Evolutionary conservation across 2,113 vertebrate genomes (phyloP), one percentile per base, ranked within the genome.

Genomic region (Rhinopithecus roxellana): DNA sequence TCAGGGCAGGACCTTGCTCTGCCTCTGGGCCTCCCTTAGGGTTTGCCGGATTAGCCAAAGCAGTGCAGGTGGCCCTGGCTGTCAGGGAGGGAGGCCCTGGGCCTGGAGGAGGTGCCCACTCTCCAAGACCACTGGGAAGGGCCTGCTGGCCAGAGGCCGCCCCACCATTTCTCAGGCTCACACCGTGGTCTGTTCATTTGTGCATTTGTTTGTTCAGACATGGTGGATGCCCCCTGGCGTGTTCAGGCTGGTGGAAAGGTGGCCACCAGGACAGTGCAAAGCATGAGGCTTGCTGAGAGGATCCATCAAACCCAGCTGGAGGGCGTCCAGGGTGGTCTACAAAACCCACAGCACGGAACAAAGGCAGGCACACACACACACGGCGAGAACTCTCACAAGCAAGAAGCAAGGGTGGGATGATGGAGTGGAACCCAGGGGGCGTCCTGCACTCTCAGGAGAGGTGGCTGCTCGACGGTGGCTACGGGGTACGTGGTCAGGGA

Each of bases 201-300:
- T 30, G 32, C 75, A 18, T 48, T 18, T 30, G 14, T 43, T 77
- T 30, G 25, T 30, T 32, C 27, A 6, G 27, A 77, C 27, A 48
- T 8, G 3, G 43, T 18, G 27, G 27, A 45, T 1, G 27, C 75
- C 75, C 40, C 30, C 43, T 16, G 30, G 45, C 17, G 0, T 2
- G 8, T 79, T 18, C 17, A 30, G 17, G 30, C 30, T 30, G 25
- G 77, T 79, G 30, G 45, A 35, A 79, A 35, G 45, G 17, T 30
- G 1, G 2, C 14, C 25, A 30, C 57, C 0, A 3, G 5, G 40
- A 45, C 18, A 45, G 27, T 16, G 25, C 17, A 32, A 5, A 32
- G 59, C 59, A 35, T 12, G 40, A 67, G 43, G 45, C 77, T 22
- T 35, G 7, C 20, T 48, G 27, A 84, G 59, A 35, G 59, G 18